Percentiles rank a stretch among this genome's conserved stretches.
These are phyloP conservation scores for Tachysurus vachellii DNA, from an alignment of 2,113 vertebrate genomes.

Conservation along the genomic window DNA sequence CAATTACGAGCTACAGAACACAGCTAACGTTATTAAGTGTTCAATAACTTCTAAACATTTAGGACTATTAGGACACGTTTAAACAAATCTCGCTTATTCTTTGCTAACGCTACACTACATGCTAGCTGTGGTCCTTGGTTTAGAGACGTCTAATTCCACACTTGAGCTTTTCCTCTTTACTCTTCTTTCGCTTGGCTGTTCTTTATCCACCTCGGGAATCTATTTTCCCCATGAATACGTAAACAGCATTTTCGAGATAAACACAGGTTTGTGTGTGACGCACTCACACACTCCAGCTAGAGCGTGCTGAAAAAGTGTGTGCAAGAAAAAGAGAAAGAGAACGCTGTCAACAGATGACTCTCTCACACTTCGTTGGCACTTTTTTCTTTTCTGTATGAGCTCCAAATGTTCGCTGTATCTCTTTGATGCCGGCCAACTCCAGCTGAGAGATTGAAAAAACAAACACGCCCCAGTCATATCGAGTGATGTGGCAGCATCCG, in stretches of 20 bases:
- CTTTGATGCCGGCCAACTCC: constrained; percentile 60
- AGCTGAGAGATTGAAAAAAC: constrained; percentile 71
- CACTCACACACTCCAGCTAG: constrained; percentile 7
- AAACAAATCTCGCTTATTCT: not conserved
- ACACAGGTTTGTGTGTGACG: constrained; percentile 9
- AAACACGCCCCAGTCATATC: constrained; percentile 70
- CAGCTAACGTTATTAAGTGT: not conserved
- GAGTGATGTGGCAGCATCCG: constrained; percentile 69
- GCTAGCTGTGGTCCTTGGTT: constrained; percentile 2
- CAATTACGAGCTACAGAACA: not conserved
- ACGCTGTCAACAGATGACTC: constrained; percentile 55
- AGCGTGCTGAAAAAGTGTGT: constrained; percentile 9
- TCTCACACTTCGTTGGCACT: constrained; percentile 61
- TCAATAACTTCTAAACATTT: too few relatives aligned
- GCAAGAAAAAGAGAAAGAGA: constrained; percentile 19
- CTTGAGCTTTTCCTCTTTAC: not conserved
- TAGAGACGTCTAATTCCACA: not conserved
- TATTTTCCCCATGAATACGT: constrained; percentile 7
- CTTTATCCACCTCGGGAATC: constrained; percentile 10
- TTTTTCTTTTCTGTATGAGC: constrained; percentile 5
- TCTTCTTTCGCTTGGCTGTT: not conserved
- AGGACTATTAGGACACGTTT: not conserved
- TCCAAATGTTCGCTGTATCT: constrained; percentile 66
- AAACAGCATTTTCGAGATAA: constrained; percentile 22
- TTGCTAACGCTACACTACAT: not conserved